Base-by-base conservation (phyloP, 2,888 invertebrate genomes). In the Drosophila testacea region DNA sequence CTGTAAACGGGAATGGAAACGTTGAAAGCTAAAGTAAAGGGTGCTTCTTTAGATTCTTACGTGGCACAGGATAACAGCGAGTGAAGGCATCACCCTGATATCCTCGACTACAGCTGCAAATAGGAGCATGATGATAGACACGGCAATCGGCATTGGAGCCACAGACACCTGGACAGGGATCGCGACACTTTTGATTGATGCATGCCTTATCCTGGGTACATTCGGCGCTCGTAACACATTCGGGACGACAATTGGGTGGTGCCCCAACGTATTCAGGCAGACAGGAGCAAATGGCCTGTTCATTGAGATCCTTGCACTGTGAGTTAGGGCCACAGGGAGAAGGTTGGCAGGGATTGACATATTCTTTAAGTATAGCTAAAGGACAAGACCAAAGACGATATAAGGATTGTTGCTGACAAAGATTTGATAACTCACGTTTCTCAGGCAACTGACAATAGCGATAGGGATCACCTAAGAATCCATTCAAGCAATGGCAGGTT, bases 391-490 rank as follows among this genome's bases (percentile, higher is more conserved):
- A 10, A 16, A 44, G 1, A 9, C 36, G 34, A 50, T 51, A 51
- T 34, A 66, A 10, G 6, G n/a, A 36, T 46, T 22, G 11, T n/a
- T 13, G 10, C 27, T 10, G 11, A 6, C 6, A 13, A 27, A 11
- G 1, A 9, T 10, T 6, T n/a, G 13, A 9, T 22, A 93, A 92
- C 94, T 94, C 93, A 94, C 94, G 93, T 92, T 93, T 92, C 69
- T 91, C 91, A 39, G 92, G 90, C 9, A 93, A 73, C 63, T 92
- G 93, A 83, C 96, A 96, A 87, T 94, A 95, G 72, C 93, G 93
- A 89, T 96, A 96, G 5, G 96, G 96, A 92, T 97, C 95, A 74
- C 97, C 97, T n/a, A 95, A 94, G 89, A 95, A 96, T 32, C 95
- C 95, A 59, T 93, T 91, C 10, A 94, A 92, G 90, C 97, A 97